A percentile compares a stretch with the other conserved stretches of the same genome.
Conservation (phyloP, 2,113 vertebrate genomes). For the Poeciliopsis occidentalis region DNA sequence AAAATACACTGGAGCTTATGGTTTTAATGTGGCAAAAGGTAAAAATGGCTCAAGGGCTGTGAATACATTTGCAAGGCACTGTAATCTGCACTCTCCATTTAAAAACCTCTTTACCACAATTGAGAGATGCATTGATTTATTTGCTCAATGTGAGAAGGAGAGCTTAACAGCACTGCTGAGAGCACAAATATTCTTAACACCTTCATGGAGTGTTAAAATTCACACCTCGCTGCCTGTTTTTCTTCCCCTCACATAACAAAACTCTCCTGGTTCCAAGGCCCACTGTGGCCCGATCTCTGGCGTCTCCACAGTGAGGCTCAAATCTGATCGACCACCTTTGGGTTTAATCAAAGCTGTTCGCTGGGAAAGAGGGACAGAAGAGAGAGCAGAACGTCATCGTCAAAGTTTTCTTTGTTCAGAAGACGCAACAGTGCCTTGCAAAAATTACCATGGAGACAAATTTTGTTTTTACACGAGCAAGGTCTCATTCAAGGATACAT, state of each 20-base stretch:
- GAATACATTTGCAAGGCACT: not conserved
- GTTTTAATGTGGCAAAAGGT: not conserved
- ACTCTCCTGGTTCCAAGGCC: not conserved
- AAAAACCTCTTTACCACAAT: not conserved
- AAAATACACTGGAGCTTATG: not conserved
- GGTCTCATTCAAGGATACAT: not conserved
- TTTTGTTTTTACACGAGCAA: no score
- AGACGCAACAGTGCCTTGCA: not conserved
- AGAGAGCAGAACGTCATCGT: not conserved
- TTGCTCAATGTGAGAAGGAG: slow-evolving; percentile 56
- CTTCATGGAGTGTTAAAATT: slow-evolving; percentile 62
- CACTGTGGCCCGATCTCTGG: slow-evolving; percentile 12
- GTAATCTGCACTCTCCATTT: slow-evolving; percentile 7
- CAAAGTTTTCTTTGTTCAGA: not conserved
- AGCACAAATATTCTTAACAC: slow-evolving; percentile 67
- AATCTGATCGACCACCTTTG: not conserved
- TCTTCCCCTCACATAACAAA: not conserved
- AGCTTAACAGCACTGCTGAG: slow-evolving; percentile 46
- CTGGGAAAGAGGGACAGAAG: not conserved
- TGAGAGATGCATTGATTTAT: slow-evolving; percentile 42
- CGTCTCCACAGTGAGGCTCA: not conserved
- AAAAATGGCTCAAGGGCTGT: not conserved
- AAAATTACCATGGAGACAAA: slow-evolving; percentile 12
- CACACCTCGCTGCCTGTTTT: slow-evolving; percentile 53
- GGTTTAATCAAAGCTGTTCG: not conserved